Evolutionary conservation across 2,113 vertebrate species (phyloP).

Genomic region (Sakesphorus luctuosus): DNA sequence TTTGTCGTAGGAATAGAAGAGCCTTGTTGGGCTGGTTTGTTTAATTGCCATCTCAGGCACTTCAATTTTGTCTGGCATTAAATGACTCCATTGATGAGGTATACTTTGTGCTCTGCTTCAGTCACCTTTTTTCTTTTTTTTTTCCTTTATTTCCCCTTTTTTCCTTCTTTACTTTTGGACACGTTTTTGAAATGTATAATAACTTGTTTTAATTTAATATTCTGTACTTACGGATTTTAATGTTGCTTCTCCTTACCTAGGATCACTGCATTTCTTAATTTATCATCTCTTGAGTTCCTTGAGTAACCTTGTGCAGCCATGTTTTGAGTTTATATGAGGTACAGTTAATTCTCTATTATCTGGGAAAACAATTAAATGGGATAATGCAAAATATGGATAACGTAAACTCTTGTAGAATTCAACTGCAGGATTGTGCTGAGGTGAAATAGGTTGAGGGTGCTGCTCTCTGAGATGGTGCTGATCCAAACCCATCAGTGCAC

Average conservation of each 20-base stretch:
- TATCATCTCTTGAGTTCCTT: conserved; percentile 67
- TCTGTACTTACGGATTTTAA: conserved; percentile 31
- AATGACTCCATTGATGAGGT: neutral
- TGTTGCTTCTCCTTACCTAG: conserved; percentile 61
- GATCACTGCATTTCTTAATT: conserved; percentile 70
- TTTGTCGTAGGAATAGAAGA: neutral
- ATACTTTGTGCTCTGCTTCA: neutral
- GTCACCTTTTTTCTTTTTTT: neutral
- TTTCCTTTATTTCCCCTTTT: fast-evolving
- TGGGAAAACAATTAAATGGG: conserved; percentile 60
- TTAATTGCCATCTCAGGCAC: neutral
- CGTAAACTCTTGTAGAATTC: neutral
- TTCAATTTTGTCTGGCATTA: conserved; percentile 4
- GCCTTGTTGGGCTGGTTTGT: neutral
- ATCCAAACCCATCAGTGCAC: neutral
- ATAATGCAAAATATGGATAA: conserved; percentile 37
- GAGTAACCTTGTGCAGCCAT: conserved; percentile 70
- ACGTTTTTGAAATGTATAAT: conserved; percentile 39
- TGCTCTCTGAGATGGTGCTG: neutral
- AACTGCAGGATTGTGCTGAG: neutral
- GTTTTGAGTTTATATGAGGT: conserved; percentile 69
- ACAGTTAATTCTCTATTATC: conserved; percentile 66
- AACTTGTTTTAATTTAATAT: conserved; percentile 40
- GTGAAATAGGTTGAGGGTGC: neutral
- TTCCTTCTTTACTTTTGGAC: neutral